phyloP scores from a whole-genome alignment of 1,140 invertebrate genomes.

The Apis mellifera region Amel_HAv3.1 CM009931.2:9165001-9165500 shows the following conservation, averaged over 20 bases:
- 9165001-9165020: background rate
- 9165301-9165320: background rate
- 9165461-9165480: background rate
- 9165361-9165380: background rate
- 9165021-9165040: background rate
- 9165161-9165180: background rate
- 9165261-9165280: background rate
- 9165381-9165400: background rate
- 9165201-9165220: slow-evolving; percentile 16
- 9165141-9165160: background rate
- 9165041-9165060: no score
- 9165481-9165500: background rate
- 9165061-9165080: background rate
- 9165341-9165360: slow-evolving; percentile 5
- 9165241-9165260: slow-evolving; percentile 6
- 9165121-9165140: background rate
- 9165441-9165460: background rate
- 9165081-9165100: background rate
- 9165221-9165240: background rate
- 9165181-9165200: background rate
- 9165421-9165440: slow-evolving; percentile 8
- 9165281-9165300: slow-evolving; percentile 8
- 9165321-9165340: background rate
- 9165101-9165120: background rate
- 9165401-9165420: no score